phyloP scores from a whole-genome alignment of 2,113 vertebrate genomes.

The Fregetta grallaria region DNA sequence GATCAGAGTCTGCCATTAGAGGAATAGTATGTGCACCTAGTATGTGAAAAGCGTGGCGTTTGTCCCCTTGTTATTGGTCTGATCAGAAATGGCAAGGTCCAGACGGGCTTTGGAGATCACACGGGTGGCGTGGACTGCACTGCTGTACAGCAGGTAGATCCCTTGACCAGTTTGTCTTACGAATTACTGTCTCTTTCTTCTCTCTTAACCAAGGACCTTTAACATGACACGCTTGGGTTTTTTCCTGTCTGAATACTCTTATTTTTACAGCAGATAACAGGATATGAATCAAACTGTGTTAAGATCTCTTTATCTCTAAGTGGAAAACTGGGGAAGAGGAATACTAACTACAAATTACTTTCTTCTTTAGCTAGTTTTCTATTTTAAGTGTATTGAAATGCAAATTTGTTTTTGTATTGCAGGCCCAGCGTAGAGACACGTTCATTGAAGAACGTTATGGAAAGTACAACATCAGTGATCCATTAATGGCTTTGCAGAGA shows the following conservation, averaged over 20 bases:
- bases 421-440: constrained; percentile 90
- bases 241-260: background rate
- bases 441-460: constrained; percentile 94
- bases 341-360: background rate
- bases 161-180: fast-evolving
- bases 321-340: background rate
- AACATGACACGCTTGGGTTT: fast-evolving
- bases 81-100: no score
- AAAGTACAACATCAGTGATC: constrained; percentile 93
- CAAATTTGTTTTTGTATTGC: background rate
- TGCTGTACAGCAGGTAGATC: background rate
- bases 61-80: background rate
- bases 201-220: background rate
- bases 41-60: background rate
- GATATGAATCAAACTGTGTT: background rate
- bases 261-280: background rate
- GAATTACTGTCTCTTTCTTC: background rate
- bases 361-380: background rate
- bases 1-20: background rate
- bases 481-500: constrained; percentile 91
- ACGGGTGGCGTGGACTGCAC: fast-evolving
- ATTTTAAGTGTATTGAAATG: background rate
- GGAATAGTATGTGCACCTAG: background rate
- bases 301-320: background rate
- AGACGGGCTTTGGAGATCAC: background rate